phyloP scores from a whole-genome alignment of 92 coral and sea anemone species.

The Muricea muricata region DNA sequence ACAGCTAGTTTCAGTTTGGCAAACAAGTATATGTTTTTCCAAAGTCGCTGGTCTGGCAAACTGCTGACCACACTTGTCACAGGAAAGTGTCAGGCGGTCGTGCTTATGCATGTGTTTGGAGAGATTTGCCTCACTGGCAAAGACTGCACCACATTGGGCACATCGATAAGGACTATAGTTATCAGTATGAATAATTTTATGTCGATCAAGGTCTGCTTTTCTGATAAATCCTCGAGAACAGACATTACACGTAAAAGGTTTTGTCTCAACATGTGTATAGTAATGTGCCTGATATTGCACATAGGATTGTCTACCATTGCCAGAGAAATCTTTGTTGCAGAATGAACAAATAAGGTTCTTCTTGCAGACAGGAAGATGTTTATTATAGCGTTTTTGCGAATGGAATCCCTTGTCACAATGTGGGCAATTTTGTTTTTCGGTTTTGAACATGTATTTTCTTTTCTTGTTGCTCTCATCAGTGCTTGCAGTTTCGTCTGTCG shows the following conservation, averaged over 20 bases:
- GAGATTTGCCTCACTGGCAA: neutral
- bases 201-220: conserved; percentile 25
- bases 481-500: neutral
- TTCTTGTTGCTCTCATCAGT: neutral
- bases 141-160: conserved; percentile 15
- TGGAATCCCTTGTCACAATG: conserved; percentile 42
- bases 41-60: conserved; percentile 11
- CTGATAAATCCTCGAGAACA: conserved; percentile 22
- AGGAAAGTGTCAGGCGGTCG: neutral
- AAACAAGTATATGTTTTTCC: conserved; percentile 9
- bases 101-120: conserved; percentile 22
- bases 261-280: conserved; percentile 27
- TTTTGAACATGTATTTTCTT: conserved; percentile 32
- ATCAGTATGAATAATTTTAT: conserved; percentile 16
- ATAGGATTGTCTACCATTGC: neutral
- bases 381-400: conserved; percentile 32
- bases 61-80: conserved; percentile 6
- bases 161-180: conserved; percentile 18
- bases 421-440: conserved; percentile 12
- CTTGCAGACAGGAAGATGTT: conserved; percentile 9
- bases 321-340: conserved; percentile 27
- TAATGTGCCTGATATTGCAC: conserved; percentile 10
- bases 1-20: conserved; percentile 16
- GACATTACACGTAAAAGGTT: conserved; percentile 20
- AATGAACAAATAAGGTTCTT: conserved; percentile 32